Base-by-base conservation (phyloP, 1,140 invertebrate species). In the Apis dorsata region DNA sequence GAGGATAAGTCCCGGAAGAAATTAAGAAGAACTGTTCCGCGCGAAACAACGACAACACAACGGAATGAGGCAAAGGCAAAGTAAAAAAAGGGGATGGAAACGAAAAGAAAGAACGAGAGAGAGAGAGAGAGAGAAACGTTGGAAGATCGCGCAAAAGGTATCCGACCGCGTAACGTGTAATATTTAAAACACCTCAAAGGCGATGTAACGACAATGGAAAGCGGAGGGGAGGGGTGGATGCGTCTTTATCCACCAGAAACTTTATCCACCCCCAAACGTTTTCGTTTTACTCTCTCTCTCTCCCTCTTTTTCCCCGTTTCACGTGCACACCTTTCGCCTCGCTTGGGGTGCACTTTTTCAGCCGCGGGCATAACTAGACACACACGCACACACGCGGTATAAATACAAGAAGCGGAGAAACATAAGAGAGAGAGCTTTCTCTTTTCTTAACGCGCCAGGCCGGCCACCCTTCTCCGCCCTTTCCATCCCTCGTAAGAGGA, bases 121-220 rank as follows among this genome's bases (percentile, higher is more conserved):
- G 34, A 49, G 7, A 1, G 34, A 68, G 15, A 65, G 10, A n/a
- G 2, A 68, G 28, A n/a, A 19, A 75, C 7, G 21, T 15, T 28
- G 51, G 62, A 60, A 80, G 81, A 78, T 60, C 55, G 55, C 8
- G 53, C 10, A 60, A 63, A 59, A 49, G 53, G 66, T 60, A 75
- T 63, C 72, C 57, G n/a, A 34, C 19, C 82, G 59, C 63, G 72
- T 28, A 69, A 69, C 75, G 81, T 87, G 85, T 71, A 78, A 83
- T 83, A 72, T 83, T 83, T 79, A 83, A 88, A 88, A 84, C 78
- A 79, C 79, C 81, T 81, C 80, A 70, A 76, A 87, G 79, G 83
- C 79, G 83, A 83, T 84, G 85, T 81, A 87, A 72, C 73, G 69
- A 77, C 76, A 79, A 72, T 79, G 77, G 79, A 51, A 65, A 79